Base-by-base conservation (phyloP, 2,797 vertebrate species). In the Propithecus deckenii region DNA sequence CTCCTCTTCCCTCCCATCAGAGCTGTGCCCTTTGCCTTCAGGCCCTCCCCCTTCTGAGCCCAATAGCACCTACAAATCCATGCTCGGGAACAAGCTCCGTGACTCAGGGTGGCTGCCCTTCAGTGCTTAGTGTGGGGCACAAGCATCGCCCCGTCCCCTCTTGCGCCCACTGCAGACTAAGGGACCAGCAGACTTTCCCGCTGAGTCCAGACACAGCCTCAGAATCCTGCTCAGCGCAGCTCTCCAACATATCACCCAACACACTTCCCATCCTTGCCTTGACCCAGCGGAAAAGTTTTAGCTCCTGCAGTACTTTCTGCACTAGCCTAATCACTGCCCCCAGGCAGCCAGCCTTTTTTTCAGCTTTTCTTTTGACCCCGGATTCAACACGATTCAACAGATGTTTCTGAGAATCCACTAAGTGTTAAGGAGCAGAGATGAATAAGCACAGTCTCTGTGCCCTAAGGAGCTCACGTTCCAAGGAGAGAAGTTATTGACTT, bases 281-380 rank as follows among this genome's bases (percentile, higher is more conserved):
- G 25, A 43, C 17, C 67, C 20, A 28, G 79, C 20, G 11, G 67
- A 30, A 28, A 38, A 63, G 38, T 32, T 14, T 41, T 28, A 38
- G 46, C 50, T 38, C 23, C 0, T 7, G 25, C 5, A 32, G 25
- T 7, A 4, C 79, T 83, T 89, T 35, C 43, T 7, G 23, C 28
- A 6, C 35, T 67, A 67, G 89, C 48, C 61, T 32, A 38, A 20
- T 38, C 30, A 1, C 30, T 38, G 30, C 32, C 63, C 13, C 18
- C 43, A 75, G 87, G 88, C 48, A 59, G 43, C 55, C 25, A 20
- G 43, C 7, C 46, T 43, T 83, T 84, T 85, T 83, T 20, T 52
- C 90, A 95, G 2, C 74, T 86, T 55, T 86, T 72, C 30, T 88
- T 94, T 83, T 86, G 81, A 95, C 57, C 41, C 12, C 18, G 90